phyloP scores from a whole-genome alignment of 2,888 invertebrate species.

The Sussaba pulchella region DNA sequence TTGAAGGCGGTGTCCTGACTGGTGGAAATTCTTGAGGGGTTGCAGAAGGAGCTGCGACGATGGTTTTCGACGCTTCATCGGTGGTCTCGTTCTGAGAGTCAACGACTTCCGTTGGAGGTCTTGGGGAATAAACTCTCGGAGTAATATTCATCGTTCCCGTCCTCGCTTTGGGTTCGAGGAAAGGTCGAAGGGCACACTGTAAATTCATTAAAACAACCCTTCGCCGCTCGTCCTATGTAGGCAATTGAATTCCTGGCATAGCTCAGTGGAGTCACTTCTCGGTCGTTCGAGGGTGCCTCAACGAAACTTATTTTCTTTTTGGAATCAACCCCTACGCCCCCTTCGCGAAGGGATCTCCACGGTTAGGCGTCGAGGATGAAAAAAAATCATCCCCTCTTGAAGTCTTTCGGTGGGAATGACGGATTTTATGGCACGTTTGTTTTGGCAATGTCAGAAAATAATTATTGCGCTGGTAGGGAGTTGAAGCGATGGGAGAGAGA shows the following conservation, averaged over 20 bases:
- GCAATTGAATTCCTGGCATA: conserved; percentile 81
- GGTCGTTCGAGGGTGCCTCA: conserved; percentile 32
- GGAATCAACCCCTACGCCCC: not conserved
- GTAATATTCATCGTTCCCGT: conserved; percentile 40
- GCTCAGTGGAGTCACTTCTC: conserved; percentile 56
- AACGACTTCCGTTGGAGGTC: conserved; percentile 43
- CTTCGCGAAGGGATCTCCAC: not conserved
- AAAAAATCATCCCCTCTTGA: conserved; percentile 34
- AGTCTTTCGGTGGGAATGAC: not conserved
- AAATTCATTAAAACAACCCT: conserved; percentile 82
- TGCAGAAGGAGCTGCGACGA: not conserved
- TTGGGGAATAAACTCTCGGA: conserved; percentile 52
- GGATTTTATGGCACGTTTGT: not conserved
- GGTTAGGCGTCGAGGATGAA: not conserved
- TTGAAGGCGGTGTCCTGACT: not conserved
- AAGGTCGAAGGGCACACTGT: conserved; percentile 68
- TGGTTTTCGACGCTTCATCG: conserved; percentile 7
- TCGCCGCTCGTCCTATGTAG: conserved; percentile 74
- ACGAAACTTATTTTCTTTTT: conserved; percentile 32
- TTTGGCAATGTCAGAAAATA: not conserved
- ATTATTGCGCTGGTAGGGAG: no score
- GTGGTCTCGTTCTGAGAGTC: conserved; percentile 31
- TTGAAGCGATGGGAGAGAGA: no score
- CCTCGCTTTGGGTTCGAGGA: not conserved
- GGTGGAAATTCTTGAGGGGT: not conserved